Evolutionary conservation across 2,888 invertebrate genomes (phyloP).

Genomic region (Andrena flavipes): DNA sequence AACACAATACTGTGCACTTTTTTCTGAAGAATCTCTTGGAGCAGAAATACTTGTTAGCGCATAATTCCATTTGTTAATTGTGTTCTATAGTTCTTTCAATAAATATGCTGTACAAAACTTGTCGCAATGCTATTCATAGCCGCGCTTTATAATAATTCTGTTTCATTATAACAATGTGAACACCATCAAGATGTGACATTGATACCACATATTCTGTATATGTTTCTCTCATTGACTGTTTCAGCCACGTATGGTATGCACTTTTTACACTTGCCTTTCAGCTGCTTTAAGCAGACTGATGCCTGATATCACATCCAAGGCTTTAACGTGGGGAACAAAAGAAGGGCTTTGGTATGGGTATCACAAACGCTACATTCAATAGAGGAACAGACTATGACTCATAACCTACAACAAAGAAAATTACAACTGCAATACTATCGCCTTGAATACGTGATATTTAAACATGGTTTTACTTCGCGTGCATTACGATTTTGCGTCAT

Average conservation of each 20-base stretch:
- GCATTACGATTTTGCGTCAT: background rate
- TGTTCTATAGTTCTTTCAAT: background rate
- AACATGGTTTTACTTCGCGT: background rate
- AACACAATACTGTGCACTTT: slow-evolving; percentile 32
- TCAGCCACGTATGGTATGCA: slow-evolving; percentile 5
- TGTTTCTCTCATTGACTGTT: slow-evolving; percentile 1
- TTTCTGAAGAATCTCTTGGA: background rate
- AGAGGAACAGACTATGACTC: slow-evolving; percentile 54
- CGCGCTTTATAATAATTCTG: background rate
- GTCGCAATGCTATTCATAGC: background rate
- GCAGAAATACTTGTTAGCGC: background rate
- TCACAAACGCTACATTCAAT: slow-evolving; percentile 6
- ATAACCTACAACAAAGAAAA: slow-evolving; percentile 68
- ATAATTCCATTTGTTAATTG: background rate
- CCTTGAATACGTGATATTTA: background rate
- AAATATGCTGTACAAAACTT: background rate
- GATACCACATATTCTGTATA: background rate
- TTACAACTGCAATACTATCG: background rate
- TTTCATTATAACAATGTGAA: background rate
- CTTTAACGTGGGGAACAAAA: background rate
- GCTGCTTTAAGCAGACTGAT: background rate
- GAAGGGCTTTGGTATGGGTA: background rate
- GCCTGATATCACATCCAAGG: slow-evolving; percentile 3
- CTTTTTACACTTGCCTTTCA: background rate
- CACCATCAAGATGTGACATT: background rate